These are phyloP conservation scores for Pristionchus arcanus DNA, from an alignment of 2,888 invertebrate genomes.

Conservation along the genomic window DNA sequence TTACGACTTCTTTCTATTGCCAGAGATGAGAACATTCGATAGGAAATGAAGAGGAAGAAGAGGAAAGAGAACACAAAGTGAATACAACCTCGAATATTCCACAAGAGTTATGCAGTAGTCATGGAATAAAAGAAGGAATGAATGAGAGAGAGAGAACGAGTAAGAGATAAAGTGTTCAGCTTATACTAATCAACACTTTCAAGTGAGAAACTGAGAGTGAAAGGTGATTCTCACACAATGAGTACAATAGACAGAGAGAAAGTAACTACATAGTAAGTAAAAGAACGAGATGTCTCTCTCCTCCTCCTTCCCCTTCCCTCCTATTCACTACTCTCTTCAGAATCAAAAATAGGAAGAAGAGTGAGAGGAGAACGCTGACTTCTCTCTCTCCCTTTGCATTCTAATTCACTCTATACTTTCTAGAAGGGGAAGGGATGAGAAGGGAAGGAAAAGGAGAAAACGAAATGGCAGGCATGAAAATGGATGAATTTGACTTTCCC, in stretches of 20 bases:
- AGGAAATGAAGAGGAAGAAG: slow-evolving; percentile 16
- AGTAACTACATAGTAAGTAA: neutral
- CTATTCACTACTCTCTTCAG: slow-evolving; percentile 6
- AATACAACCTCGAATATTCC: slow-evolving; percentile 2
- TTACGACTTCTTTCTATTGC: slow-evolving; percentile 22
- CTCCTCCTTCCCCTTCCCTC: neutral
- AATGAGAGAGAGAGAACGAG: neutral
- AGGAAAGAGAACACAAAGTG: slow-evolving; percentile 11
- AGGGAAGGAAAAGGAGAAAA: neutral
- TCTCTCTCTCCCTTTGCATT: neutral
- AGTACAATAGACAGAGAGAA: neutral
- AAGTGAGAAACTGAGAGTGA: neutral
- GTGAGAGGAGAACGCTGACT: slow-evolving; percentile 36
- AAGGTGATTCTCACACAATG: neutral
- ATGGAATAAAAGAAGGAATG: neutral
- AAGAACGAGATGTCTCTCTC: neutral
- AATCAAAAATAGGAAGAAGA: slow-evolving; percentile 35
- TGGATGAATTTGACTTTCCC: neutral
- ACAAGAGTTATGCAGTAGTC: neutral
- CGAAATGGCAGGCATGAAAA: neutral
- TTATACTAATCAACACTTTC: neutral
- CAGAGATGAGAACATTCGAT: slow-evolving; percentile 10
- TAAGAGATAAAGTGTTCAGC: neutral
- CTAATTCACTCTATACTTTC: slow-evolving; percentile 25
- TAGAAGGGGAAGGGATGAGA: slow-evolving; percentile 15